phyloP scores from a whole-genome alignment of 2,888 invertebrate genomes.

The Drosophila diplacantha region DNA sequence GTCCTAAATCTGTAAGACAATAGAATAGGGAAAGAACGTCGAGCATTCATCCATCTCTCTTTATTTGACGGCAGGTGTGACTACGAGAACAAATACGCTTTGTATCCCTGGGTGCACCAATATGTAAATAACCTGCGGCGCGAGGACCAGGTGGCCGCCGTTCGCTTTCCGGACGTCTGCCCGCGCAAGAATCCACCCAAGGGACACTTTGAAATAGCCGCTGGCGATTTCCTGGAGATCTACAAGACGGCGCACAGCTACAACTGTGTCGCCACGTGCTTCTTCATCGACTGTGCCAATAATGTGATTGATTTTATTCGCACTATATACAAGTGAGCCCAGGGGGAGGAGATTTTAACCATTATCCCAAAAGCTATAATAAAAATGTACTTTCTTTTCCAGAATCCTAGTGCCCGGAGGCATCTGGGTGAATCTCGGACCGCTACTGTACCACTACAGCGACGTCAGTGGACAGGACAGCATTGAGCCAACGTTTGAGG shows the following conservation, averaged over 20 bases:
- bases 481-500: conserved; percentile 95
- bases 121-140: conserved; percentile 92
- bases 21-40: not conserved
- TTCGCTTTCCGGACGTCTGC: conserved; percentile 92
- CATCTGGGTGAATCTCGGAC: conserved; percentile 93
- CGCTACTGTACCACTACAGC: conserved; percentile 93
- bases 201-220: conserved; percentile 93
- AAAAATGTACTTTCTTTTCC: conserved; percentile 9
- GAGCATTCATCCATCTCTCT: not conserved
- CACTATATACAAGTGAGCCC: conserved; percentile 84
- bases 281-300: conserved; percentile 98
- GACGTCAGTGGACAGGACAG: conserved; percentile 92
- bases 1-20: conserved; percentile 87
- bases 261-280: conserved; percentile 97
- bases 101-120: conserved; percentile 97
- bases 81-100: conserved; percentile 84
- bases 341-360: not conserved
- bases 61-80: conserved; percentile 56
- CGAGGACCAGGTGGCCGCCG: conserved; percentile 87
- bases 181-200: conserved; percentile 82
- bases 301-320: conserved; percentile 97
- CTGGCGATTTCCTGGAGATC: conserved; percentile 95
- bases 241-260: conserved; percentile 77
- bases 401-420: conserved; percentile 92
- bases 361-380: not conserved